Conservation (phyloP, 2,888 invertebrate genomes). For the Acanthococcus lagerstroemiae region DNA sequence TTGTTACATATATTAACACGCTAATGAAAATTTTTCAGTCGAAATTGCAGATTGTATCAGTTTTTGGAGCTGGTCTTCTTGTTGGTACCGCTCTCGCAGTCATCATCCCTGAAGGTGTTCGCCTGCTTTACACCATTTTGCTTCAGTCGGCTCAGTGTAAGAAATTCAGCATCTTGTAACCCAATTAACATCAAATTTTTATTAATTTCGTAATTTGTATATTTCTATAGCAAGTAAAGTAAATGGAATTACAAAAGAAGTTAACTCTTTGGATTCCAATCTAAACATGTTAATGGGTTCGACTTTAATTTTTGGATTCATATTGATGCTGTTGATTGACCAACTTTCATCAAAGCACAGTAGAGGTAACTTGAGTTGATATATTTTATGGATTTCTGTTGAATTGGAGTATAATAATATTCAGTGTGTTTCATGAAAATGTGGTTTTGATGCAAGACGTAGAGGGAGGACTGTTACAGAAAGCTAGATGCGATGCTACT, state of each 20-base stretch:
- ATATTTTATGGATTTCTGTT: neutral
- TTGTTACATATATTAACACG: too few relatives aligned
- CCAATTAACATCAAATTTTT: neutral
- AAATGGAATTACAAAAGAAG: neutral
- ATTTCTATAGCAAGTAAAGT: too few relatives aligned
- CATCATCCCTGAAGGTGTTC: constrained; percentile 97
- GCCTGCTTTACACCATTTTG: constrained; percentile 57
- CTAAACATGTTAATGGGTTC: constrained; percentile 78
- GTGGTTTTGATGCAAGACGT: constrained; percentile 40
- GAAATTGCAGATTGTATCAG: constrained; percentile 83
- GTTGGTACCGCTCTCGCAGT: constrained; percentile 96
- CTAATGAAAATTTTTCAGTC: constrained; percentile 52
- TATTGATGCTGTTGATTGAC: constrained; percentile 95
- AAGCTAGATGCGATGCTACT: constrained; percentile 59
- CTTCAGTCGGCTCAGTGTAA: constrained; percentile 24
- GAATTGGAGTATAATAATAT: neutral
- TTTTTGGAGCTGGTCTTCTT: constrained; percentile 90
- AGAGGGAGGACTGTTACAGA: constrained; percentile 40
- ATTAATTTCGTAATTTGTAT: too few relatives aligned
- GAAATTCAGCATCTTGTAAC: too few relatives aligned
- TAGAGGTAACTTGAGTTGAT: constrained; percentile 46
- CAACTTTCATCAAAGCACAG: constrained; percentile 56
- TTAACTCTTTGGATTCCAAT: constrained; percentile 42
- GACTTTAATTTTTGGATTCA: constrained; percentile 86
- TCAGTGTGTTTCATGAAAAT: neutral